phyloP scores from a whole-genome alignment of 2,888 invertebrate genomes.

The Eupithecia pulchellata region DNA sequence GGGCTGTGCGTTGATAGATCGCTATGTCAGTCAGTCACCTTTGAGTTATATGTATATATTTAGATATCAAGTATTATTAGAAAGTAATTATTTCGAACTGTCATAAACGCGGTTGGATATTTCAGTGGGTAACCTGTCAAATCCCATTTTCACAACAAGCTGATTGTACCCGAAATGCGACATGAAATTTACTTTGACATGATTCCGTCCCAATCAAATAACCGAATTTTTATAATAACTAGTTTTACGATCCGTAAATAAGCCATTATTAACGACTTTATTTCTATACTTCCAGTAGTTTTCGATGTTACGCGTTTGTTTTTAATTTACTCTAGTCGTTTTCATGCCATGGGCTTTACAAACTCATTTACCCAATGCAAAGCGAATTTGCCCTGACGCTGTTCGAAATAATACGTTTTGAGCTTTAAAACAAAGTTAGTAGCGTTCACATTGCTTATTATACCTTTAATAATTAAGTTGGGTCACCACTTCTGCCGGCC shows the following conservation, averaged over 20 bases:
- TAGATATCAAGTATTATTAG: too few species aligned
- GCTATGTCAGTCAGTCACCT: too few species aligned
- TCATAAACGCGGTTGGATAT: too few species aligned
- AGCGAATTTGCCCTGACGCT: conserved; percentile 16
- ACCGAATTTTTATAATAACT: background rate
- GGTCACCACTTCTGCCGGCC: conserved; percentile 10
- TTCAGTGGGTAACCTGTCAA: too few species aligned
- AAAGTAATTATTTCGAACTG: too few species aligned
- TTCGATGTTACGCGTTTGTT: conserved; percentile 4
- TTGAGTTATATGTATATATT: too few species aligned
- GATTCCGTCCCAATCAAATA: too few species aligned
- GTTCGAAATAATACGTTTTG: conserved; percentile 2
- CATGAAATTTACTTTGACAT: background rate
- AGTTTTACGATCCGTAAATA: background rate
- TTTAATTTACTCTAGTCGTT: conserved; percentile 14
- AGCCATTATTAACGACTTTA: background rate
- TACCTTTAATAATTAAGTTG: conserved; percentile 36
- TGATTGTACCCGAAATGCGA: too few species aligned
- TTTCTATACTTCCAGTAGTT: background rate
- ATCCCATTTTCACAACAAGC: too few species aligned
- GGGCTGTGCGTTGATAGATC: too few species aligned
- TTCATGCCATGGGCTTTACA: conserved; percentile 22
- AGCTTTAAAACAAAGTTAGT: conserved; percentile 29
- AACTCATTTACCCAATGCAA: conserved; percentile 21
- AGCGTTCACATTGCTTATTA: conserved; percentile 33